Base-by-base conservation (phyloP, 2,888 invertebrate genomes). In the Apoderus coryli region DNA sequence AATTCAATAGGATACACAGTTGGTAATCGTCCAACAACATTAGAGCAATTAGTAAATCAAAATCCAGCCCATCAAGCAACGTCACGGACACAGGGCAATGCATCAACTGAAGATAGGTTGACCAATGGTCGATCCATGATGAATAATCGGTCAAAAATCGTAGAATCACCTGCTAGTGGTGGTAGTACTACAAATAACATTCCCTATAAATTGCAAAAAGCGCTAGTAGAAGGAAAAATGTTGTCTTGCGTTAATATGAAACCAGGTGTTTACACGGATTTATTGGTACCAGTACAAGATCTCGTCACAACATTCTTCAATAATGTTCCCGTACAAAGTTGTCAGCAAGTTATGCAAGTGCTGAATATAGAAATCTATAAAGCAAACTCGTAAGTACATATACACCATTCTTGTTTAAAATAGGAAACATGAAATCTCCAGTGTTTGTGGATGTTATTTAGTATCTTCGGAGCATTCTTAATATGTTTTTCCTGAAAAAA, bases 211-310 rank as follows among this genome's bases (percentile, higher is more conserved):
- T 40, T 47, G 13, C 81, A 82, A 50, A 80, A 79, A 52, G 81
- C 80, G 23, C 64, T 77, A 38, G 76, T 86, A 32, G 80, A 80
- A 51, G 77, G 76, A 49, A 76, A 76, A 47, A 70, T 81, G 68
- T 76, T 86, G 44, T 80, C 79, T 31, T 84, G 82, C 59, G 82
- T 88, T 52, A 86, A 86, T 59, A 76, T 79, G 60, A 82, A 84
- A 63, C 80, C 84, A 10, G 82, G 76, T 62, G 72, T 76, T 43
- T 80, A 79, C 56, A 70, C 75, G 12, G 85, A 85, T 55, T 67
- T 81, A 48, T 63, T 85, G 51, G 81, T 85, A 69, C 80, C 85
- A 9, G 63, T 86, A 41, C 75, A 77, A 4, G 85, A 86, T 58
- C 71, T 86, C 41, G 75, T 80, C 33, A 69, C 73, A 51, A 70